Base-by-base conservation (phyloP, 1,140 invertebrate species). In the Hylaeus anthracinus region DNA sequence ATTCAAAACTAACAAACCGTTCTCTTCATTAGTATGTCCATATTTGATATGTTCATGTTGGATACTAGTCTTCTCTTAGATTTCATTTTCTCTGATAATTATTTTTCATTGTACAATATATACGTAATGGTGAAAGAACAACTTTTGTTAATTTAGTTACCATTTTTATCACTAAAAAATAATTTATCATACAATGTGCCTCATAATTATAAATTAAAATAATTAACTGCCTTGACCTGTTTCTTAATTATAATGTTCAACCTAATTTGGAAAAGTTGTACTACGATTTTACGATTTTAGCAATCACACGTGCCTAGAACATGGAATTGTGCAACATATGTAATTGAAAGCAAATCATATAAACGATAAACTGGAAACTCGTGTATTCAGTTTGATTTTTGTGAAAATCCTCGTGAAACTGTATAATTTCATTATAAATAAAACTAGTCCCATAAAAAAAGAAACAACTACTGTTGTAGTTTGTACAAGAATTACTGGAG, bases 261-360 rank as follows among this genome's bases (percentile, higher is more conserved):
- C 10, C 5, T 37, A n/a, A 39, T 75, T 61, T 53, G 43, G 2
- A 1, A 26, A 56, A 48, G 14, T 55, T 77, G n/a, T 64, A 71
- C 39, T 26, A 67, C 64, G 9, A 71, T 78, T 63, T 53, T 26
- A 67, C 64, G 9, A 71, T 78, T 63, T 53, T 81, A 76, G 15
- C 60, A 56, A 78, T 61, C 43, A 55, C 43, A 37, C 4, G 79
- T 81, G 79, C 74, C 66, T 78, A 65, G 15, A 71, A 77, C 37
- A 3, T 78, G 75, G 80, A 82, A 82, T 82, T 82, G 75, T 60
- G 45, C 37, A 66, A 78, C 66, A 78, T 43, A 60, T 78, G 39
- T 78, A 79, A 77, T 70, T 48, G 48, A 81, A 77, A 55, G 37
- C 2, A 64, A 48, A 63, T 70, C 15, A 12, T 63, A 75, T 8